Evolutionary conservation across 2,888 invertebrate species (phyloP).

Genomic region (Drosophila meridiana): DNA sequence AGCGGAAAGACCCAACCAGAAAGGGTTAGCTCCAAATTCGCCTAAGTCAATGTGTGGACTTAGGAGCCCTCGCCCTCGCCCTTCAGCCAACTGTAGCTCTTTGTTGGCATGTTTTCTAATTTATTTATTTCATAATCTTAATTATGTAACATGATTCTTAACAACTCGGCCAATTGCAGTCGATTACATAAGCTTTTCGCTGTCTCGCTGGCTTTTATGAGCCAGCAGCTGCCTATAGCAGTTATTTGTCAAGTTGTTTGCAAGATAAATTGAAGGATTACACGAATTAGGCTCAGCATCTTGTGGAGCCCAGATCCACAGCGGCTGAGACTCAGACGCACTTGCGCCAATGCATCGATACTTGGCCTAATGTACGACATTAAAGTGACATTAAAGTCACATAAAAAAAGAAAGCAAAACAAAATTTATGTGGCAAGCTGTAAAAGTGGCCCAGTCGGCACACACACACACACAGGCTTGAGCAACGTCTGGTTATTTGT

Average conservation of each 20-base stretch:
- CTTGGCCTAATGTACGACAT: conserved; percentile 49
- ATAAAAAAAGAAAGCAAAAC: conserved; percentile 26
- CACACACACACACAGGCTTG: conserved; percentile 14
- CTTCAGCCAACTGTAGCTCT: too few relatives aligned
- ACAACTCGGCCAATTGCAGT: conserved; percentile 2
- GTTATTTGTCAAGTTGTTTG: background rate
- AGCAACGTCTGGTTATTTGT: conserved; percentile 64
- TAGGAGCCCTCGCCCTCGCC: background rate
- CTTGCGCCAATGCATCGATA: conserved; percentile 59
- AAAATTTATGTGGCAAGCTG: conserved; percentile 59
- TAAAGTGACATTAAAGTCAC: conserved; percentile 71
- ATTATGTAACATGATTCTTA: background rate
- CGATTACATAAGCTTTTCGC: conserved; percentile 1
- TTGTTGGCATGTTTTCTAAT: background rate
- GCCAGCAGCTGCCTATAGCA: background rate
- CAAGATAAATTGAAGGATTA: conserved; percentile 16
- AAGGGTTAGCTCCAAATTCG: background rate
- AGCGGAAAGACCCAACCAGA: background rate
- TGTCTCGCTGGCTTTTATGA: background rate
- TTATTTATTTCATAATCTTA: background rate
- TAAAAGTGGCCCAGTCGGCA: conserved; percentile 25
- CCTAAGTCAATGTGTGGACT: background rate
- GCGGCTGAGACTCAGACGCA: background rate
- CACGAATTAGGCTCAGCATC: background rate
- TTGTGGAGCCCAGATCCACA: background rate